Evolutionary conservation across 1,140 invertebrate genomes (phyloP).

Genomic region (Babylonia areolata): DNA sequence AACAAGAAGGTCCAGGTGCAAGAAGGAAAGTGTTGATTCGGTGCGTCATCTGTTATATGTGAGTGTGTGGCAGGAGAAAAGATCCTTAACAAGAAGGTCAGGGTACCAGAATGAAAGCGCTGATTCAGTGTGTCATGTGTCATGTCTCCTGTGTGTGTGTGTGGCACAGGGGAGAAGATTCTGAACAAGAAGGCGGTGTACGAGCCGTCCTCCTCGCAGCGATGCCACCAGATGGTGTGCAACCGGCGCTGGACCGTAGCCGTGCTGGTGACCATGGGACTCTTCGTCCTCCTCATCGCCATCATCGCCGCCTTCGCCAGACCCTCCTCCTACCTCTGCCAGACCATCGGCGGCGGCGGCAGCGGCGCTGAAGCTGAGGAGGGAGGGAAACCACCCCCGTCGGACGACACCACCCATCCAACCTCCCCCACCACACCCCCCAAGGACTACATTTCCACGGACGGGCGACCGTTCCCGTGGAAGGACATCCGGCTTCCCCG

Average conservation of each 20-base stretch:
- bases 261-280: conserved; percentile 86
- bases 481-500: conserved; percentile 89
- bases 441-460: conserved; percentile 80
- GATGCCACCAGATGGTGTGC: conserved; percentile 86
- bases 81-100: neutral
- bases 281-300: conserved; percentile 87
- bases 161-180: conserved; percentile 80
- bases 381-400: neutral
- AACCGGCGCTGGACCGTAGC: conserved; percentile 89
- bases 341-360: conserved; percentile 76
- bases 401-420: conserved; percentile 21
- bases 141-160: neutral
- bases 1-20: neutral
- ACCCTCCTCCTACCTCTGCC: conserved; percentile 77
- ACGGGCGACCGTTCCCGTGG: conserved; percentile 90
- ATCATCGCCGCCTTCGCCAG: conserved; percentile 92
- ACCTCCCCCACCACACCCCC: neutral
- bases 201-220: conserved; percentile 85
- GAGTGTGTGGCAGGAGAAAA: neutral
- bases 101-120: neutral
- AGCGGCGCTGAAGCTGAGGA: neutral
- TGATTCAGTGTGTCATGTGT: neutral
- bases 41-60: neutral
- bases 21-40: neutral
- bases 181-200: conserved; percentile 78